phyloP scores from a whole-genome alignment of 2,888 invertebrate species.

The Patella caerulea region DNA sequence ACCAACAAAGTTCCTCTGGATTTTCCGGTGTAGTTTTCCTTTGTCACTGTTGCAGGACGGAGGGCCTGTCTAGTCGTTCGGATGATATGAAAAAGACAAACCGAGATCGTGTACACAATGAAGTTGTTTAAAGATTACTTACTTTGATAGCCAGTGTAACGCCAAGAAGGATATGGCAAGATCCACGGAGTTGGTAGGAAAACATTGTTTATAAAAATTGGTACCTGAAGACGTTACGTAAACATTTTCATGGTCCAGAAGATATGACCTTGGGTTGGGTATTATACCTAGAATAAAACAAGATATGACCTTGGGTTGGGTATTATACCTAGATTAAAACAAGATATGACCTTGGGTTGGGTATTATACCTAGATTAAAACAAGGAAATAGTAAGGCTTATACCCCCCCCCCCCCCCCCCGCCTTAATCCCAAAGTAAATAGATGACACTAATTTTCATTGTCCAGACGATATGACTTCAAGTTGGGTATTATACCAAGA shows the following conservation, averaged over 20 bases:
- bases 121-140: neutral
- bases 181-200: neutral
- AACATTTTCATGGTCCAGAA: neutral
- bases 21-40: no score
- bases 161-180: neutral
- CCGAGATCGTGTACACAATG: no score
- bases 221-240: constrained; percentile 1
- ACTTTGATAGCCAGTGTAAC: neutral
- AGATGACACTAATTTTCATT: neutral
- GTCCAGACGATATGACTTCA: neutral
- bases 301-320: neutral
- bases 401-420: no score
- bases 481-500: neutral
- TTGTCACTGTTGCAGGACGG: no score
- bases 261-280: neutral
- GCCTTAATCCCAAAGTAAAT: neutral
- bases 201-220: neutral
- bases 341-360: neutral
- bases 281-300: neutral
- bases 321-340: neutral
- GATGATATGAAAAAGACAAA: no score
- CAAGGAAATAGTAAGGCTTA: no score
- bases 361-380: neutral
- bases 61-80: no score
- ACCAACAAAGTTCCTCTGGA: no score